These are phyloP conservation scores for Cryptophagus acutangulus DNA, from an alignment of 2,888 invertebrate species.

Conservation along the genomic window DNA sequence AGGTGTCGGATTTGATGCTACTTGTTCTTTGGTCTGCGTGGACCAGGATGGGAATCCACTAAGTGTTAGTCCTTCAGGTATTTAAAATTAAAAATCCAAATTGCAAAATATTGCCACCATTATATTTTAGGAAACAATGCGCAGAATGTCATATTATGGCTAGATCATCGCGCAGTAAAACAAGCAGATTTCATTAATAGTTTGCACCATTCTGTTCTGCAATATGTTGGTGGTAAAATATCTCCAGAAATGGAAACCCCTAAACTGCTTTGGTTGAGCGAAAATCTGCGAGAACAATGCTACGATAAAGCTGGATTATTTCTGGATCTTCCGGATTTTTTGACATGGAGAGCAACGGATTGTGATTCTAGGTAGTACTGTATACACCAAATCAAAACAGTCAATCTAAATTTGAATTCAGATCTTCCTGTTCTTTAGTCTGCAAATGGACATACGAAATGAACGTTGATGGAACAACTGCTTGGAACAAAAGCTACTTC, in stretches of 20 bases:
- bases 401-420: slow-evolving; percentile 36
- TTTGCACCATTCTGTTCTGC: slow-evolving; percentile 67
- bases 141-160: slow-evolving; percentile 86
- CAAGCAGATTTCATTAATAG: slow-evolving; percentile 80
- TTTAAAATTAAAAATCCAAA: slow-evolving; percentile 16
- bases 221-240: slow-evolving; percentile 86
- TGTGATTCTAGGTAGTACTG: slow-evolving; percentile 62
- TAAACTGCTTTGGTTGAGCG: slow-evolving; percentile 89
- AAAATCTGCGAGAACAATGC: slow-evolving; percentile 55
- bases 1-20: slow-evolving; percentile 93
- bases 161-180: slow-evolving; percentile 81
- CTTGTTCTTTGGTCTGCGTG: slow-evolving; percentile 84
- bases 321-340: slow-evolving; percentile 89
- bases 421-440: slow-evolving; percentile 86
- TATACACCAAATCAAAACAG: slow-evolving; percentile 4
- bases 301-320: slow-evolving; percentile 71
- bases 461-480: slow-evolving; percentile 50
- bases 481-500: slow-evolving; percentile 75
- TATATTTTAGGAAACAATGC: slow-evolving; percentile 54
- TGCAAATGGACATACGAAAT: slow-evolving; percentile 93
- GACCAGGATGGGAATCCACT: slow-evolving; percentile 65
- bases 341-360: slow-evolving; percentile 89
- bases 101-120: background rate
- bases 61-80: slow-evolving; percentile 63
- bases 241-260: slow-evolving; percentile 97